Conservation (phyloP, 2,797 vertebrate genomes). For the Graptemys geographica region DNA sequence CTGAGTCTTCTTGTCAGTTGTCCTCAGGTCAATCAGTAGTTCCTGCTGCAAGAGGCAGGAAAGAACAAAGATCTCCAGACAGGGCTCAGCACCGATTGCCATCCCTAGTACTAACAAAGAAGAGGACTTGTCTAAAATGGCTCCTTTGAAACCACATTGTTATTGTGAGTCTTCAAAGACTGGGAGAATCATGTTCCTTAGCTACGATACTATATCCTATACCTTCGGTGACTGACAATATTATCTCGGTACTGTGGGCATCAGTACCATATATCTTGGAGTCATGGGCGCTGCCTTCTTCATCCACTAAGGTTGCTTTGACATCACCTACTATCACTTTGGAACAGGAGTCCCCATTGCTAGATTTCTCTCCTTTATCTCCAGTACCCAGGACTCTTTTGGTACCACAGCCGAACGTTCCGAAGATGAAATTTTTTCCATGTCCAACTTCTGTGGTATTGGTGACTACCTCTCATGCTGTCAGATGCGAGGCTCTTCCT, state of each 20-base stretch:
- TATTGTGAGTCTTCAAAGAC: neutral
- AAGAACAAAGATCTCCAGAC: neutral
- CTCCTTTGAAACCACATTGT: neutral
- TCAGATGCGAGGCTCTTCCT: too few species aligned
- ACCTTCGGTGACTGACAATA: neutral
- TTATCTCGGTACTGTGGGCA: neutral
- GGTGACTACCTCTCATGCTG: too few species aligned
- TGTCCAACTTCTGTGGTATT: too few species aligned
- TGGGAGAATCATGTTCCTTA: neutral
- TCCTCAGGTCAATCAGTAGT: neutral
- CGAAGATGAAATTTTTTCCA: too few species aligned
- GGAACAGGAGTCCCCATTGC: neutral
- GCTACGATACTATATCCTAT: neutral
- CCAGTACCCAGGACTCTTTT: too few species aligned
- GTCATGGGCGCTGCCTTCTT: neutral
- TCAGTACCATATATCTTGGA: neutral
- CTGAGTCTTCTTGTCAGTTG: neutral
- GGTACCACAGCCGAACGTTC: too few species aligned
- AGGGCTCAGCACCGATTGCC: neutral
- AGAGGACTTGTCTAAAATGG: neutral
- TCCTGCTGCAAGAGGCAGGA: neutral
- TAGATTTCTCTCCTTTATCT: too few species aligned
- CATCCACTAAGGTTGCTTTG: neutral
- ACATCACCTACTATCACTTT: neutral
- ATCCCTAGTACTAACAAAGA: fast-evolving